These are phyloP conservation scores for Helicoverpa assulta DNA, from an alignment of 2,888 invertebrate genomes.

Conservation along the genomic window DNA sequence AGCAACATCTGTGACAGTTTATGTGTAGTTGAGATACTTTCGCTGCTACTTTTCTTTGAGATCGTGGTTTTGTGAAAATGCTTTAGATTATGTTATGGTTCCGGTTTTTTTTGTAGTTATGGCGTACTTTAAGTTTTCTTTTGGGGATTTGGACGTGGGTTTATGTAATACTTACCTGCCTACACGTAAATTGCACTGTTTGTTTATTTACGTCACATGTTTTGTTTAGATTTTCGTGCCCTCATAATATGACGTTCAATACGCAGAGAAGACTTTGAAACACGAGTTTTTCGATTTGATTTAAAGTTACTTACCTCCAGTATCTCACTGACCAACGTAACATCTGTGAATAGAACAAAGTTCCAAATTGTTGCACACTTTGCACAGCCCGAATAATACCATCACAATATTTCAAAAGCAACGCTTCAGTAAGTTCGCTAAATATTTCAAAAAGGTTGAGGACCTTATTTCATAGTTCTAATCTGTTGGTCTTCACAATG, in stretches of 20 bases:
- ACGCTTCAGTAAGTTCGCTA: constrained; percentile 10
- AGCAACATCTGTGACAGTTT: constrained; percentile 30
- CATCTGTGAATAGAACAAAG: neutral
- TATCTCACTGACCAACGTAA: neutral
- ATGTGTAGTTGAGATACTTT: constrained; percentile 43
- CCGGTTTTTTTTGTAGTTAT: neutral
- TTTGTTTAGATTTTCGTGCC: too few species aligned
- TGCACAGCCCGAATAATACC: constrained; percentile 10
- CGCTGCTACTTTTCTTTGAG: constrained; percentile 39
- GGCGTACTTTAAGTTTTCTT: neutral
- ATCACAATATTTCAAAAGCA: constrained; percentile 18
- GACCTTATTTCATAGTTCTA: constrained; percentile 24
- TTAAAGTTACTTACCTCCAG: neutral
- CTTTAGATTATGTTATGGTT: neutral
- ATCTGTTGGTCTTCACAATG: constrained; percentile 44
- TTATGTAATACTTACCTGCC: too few species aligned
- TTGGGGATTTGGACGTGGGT: neutral
- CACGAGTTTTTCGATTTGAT: neutral
- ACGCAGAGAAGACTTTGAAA: too few species aligned
- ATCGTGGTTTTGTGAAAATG: constrained; percentile 10
- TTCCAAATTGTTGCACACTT: constrained; percentile 23
- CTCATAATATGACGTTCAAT: too few species aligned
- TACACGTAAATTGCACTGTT: too few species aligned
- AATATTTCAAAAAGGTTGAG: constrained; percentile 42
- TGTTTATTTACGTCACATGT: too few species aligned